phyloP scores from a whole-genome alignment of 1,140 invertebrate genomes.

The Microplitis demolitor region DNA sequence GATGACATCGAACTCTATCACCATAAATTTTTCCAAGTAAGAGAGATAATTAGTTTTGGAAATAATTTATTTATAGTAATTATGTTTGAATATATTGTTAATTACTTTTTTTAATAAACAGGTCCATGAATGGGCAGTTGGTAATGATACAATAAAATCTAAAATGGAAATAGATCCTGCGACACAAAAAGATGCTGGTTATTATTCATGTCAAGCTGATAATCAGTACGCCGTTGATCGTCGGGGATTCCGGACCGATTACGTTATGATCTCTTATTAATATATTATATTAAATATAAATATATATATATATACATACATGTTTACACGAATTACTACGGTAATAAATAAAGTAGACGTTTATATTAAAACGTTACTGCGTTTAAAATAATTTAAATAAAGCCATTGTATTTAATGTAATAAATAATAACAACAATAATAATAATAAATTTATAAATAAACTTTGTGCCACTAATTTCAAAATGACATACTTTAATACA shows the following conservation, averaged over 20 bases:
- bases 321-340: background rate
- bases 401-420: no score
- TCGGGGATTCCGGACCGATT: slow-evolving; percentile 73
- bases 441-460: no score
- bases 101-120: slow-evolving; percentile 57
- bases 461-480: no score
- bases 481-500: no score
- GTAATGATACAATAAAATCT: slow-evolving; percentile 82
- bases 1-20: slow-evolving; percentile 88
- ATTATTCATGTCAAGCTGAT: slow-evolving; percentile 77
- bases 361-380: no score
- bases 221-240: slow-evolving; percentile 78
- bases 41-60: slow-evolving; percentile 33
- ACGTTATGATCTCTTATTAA: slow-evolving; percentile 70
- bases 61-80: background rate
- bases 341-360: no score
- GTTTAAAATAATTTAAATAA: background rate
- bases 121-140: slow-evolving; percentile 86
- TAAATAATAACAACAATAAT: no score
- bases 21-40: slow-evolving; percentile 86
- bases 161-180: slow-evolving; percentile 93
- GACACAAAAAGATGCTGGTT: slow-evolving; percentile 80
- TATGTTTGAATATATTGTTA: slow-evolving; percentile 9
- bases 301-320: background rate
- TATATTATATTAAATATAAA: background rate